A percentile compares a stretch with the other conserved stretches of the same genome.
phyloP scores from a whole-genome alignment of 2,113 vertebrate species.

The Chinchilla lanigera region DNA sequence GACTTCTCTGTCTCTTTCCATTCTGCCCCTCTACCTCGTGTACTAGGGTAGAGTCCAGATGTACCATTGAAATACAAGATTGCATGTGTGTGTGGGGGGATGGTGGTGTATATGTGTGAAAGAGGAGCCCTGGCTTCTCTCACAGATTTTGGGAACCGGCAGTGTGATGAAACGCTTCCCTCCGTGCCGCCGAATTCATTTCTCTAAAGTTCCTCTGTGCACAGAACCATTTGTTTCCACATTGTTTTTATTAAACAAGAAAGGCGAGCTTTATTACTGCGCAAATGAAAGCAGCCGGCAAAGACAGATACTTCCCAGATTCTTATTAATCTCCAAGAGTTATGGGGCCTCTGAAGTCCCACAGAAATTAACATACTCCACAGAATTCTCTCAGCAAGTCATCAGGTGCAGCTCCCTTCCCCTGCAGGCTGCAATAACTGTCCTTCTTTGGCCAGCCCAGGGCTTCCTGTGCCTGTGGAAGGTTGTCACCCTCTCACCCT shows the following conservation, averaged over 20 bases:
- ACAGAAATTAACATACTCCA: slow-evolving; percentile 90
- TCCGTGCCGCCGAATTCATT: slow-evolving; percentile 88
- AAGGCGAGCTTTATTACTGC: slow-evolving; percentile 90
- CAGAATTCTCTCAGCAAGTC: slow-evolving; percentile 85
- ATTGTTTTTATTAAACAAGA: slow-evolving; percentile 92
- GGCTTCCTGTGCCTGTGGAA: background rate
- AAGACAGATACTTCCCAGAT: slow-evolving; percentile 90
- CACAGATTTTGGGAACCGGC: slow-evolving; percentile 81
- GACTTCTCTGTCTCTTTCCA: background rate
- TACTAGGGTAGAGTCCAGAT: background rate
- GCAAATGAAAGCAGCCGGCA: slow-evolving; percentile 90
- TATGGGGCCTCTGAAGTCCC: slow-evolving; percentile 88
- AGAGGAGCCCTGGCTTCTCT: slow-evolving; percentile 62
- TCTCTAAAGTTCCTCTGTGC: slow-evolving; percentile 89
- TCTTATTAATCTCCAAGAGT: slow-evolving; percentile 92
- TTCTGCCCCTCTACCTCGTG: background rate
- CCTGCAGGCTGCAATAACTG: background rate
- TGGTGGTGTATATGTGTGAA: background rate
- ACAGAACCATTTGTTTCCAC: slow-evolving; percentile 90
- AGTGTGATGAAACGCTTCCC: slow-evolving; percentile 87
- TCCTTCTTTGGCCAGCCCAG: background rate
- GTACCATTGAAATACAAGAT: background rate
- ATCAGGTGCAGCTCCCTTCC: slow-evolving; percentile 59
- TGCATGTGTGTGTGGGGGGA: background rate
- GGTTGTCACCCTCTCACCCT: background rate